Evolutionary conservation across 2,113 vertebrate species (phyloP).

Genomic region (Tapirus terrestris): DNA sequence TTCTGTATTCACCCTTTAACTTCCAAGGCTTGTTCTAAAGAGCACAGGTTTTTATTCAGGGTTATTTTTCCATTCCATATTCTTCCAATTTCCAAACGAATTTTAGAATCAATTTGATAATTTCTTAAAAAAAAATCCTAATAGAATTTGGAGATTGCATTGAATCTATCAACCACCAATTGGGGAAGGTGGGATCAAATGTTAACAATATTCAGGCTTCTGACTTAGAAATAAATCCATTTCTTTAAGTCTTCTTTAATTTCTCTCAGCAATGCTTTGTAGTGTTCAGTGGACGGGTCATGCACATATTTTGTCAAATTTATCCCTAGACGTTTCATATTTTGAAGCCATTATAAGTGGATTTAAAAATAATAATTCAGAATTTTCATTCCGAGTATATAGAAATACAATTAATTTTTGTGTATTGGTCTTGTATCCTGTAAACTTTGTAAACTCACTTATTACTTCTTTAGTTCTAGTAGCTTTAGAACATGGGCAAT

Average conservation of each 20-base stretch:
- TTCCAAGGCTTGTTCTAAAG: background rate
- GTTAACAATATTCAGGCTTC: background rate
- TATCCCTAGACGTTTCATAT: background rate
- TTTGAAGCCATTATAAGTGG: background rate
- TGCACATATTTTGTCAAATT: background rate
- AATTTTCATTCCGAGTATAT: background rate
- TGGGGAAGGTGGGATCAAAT: background rate
- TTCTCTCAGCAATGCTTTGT: background rate
- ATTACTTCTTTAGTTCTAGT: background rate
- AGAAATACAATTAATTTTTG: background rate
- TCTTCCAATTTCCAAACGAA: background rate
- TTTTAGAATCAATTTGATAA: background rate
- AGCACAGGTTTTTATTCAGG: background rate
- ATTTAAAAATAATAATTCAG: background rate
- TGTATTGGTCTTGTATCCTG: background rate
- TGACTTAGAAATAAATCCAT: background rate
- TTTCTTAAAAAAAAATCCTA: background rate
- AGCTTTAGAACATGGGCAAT: background rate
- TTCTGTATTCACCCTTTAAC: background rate
- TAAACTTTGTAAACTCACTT: background rate
- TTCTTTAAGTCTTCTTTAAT: background rate
- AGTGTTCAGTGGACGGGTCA: background rate
- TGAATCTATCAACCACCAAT: background rate
- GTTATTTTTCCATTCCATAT: background rate
- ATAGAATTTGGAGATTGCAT: background rate